Base-by-base conservation (phyloP, 1,140 invertebrate species). In the Oscheius sp. region DNA sequence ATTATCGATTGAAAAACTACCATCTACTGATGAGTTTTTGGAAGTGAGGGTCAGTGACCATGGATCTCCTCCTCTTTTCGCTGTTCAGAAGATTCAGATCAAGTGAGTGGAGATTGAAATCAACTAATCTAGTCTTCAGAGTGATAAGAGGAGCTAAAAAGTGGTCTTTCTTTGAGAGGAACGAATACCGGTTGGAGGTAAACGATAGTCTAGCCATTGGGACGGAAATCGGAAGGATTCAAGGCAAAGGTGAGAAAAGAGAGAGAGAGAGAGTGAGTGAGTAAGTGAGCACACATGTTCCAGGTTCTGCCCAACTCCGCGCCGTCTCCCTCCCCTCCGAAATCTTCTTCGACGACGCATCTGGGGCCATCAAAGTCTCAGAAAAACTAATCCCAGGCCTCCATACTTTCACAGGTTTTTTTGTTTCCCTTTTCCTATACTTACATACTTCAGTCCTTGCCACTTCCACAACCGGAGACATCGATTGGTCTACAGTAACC, bases 141-240 rank as follows among this genome's bases (percentile, higher is more conserved):
- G 3, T 68, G 3, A 26, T 55, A 15, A 65, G 62, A 3, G 66
- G 35, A 7, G 18, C 63, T 15, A 7, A n/a, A 3, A 73, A 58
- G n/a, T 72, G 69, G 69, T 72, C n/a, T 29, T 72, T 73, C 36
- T 72, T 72, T 58, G 34, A 73, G 18, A 46, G 66, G 28, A 42
- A 42, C 15, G 55, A 29, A 29, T 68, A 35, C 36, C 45, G 55
- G n/a, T 68, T 68, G 15, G 32, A 10, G 3, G 29, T 68, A 23
- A 46, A 68, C 46, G 49, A 55, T 55, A 20, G 15, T 20, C 7
- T 26, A 4, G 15, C 23, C 7, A 7, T 23, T 55, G 49, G 49
- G 28, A 55, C 7, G 7, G 49, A 55, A 55, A 55, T 55, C 23
- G 49, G 49, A 26, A 55, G 23, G 28, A 55, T 55, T 55, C 15